Percentiles rank a stretch among this genome's conserved stretches.
These are phyloP conservation scores for Ivindomyrus marchei DNA, from an alignment of 2,113 vertebrate species.

Conservation along the genomic window DNA sequence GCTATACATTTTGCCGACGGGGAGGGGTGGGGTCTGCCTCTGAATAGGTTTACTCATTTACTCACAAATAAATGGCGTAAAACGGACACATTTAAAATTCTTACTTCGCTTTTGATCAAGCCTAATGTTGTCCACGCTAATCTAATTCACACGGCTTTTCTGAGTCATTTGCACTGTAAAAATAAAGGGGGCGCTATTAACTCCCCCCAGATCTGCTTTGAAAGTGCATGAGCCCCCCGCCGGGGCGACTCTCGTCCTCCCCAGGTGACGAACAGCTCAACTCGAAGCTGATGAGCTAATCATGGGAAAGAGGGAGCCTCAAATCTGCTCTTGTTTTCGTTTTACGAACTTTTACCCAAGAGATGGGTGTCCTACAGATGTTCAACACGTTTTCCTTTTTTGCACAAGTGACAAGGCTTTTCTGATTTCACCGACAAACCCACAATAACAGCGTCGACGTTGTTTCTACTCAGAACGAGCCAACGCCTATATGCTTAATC, in stretches of 20 bases:
- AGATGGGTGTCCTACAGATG: constrained; percentile 13
- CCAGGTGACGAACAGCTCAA: constrained; percentile 6
- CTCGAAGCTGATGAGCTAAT: constrained; percentile 11
- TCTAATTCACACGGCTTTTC: background rate
- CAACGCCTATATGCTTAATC: background rate
- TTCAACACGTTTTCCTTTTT: constrained; percentile 5
- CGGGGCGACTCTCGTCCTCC: background rate
- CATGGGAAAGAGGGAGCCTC: background rate
- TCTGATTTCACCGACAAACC: background rate
- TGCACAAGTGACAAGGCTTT: background rate
- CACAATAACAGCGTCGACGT: background rate
- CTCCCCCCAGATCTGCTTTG: background rate
- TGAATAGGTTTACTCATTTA: background rate
- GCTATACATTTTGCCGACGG: background rate
- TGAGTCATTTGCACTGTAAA: background rate
- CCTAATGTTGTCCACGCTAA: background rate
- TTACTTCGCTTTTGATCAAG: background rate
- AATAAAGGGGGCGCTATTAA: background rate
- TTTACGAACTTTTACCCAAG: background rate
- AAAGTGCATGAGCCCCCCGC: background rate
- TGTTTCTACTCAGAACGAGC: background rate
- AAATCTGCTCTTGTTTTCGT: background rate
- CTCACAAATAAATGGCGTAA: background rate
- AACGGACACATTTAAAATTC: background rate
- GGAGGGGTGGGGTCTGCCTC: background rate